Evolutionary conservation across 2,797 vertebrate species (phyloP).

Genomic region (Numenius phaeopus): DNA sequence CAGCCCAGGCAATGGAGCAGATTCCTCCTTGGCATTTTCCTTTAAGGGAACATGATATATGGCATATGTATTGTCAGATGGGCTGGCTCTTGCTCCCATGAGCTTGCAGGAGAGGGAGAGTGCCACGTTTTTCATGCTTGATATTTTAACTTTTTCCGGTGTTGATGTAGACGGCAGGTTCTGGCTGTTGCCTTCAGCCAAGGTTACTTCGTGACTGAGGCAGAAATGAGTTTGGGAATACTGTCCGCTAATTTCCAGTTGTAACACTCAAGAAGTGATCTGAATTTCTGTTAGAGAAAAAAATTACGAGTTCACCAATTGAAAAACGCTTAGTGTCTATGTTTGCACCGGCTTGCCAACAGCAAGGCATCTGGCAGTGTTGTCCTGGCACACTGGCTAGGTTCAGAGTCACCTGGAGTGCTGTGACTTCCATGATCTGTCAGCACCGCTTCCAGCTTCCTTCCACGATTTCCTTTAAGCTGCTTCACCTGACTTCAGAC

Average conservation of each 20-base stretch:
- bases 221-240: neutral
- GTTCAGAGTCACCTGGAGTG: neutral
- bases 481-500: neutral
- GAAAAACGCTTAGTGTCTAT: neutral
- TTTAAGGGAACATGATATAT: neutral
- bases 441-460: neutral
- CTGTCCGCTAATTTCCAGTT: neutral
- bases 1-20: neutral
- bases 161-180: neutral
- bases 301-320: accelerated
- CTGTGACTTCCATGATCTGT: neutral
- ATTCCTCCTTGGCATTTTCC: neutral
- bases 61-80: neutral
- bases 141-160: neutral
- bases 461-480: neutral
- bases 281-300: neutral
- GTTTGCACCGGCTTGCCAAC: neutral
- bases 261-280: neutral
- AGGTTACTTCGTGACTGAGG: neutral
- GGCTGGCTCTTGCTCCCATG: neutral
- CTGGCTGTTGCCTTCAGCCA: neutral
- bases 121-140: neutral
- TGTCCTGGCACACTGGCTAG: neutral
- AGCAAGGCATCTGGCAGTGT: neutral
- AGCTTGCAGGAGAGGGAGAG: neutral